Base-by-base conservation (phyloP, 2,113 vertebrate genomes). In the Toxotes chatareus region DNA sequence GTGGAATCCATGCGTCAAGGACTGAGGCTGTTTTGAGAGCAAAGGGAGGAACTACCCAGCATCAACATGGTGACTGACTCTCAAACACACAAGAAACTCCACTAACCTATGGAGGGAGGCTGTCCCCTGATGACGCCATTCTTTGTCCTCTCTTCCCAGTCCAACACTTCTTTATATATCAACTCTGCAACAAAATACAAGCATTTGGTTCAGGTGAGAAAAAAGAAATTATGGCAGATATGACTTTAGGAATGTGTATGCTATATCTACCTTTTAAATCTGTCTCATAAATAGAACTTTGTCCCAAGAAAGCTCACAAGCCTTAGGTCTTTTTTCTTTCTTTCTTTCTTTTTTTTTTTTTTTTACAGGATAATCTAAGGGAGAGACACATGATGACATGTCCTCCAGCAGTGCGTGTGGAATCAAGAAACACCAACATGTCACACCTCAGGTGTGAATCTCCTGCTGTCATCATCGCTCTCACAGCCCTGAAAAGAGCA, bases 101-200 rank as follows among this genome's bases (percentile, higher is more conserved):
- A 97, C 97, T 94, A 96, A 99, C 98, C 98, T 97, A 99, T 96
- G 95, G 98, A 96, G 31, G 97, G 95, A 9, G 98, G 96, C 27
- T 98, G 98, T 88, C 97, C 98, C 1, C 97, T 95, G 93, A 99
- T 96, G 87, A 99, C 97, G 21, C 98, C 97, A 0, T 99, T 99
- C 95, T 98, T 98, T 73, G 97, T 98, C 93, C 97, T 96, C 75
- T 99, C 98, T 76, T 99, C 98, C 95, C 97, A 97, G 87, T 99
- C 98, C 93, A 97, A 95, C 79, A 99, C 98, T 93, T 99, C 98
- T 89, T 98, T 99, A 93, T 99, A 99, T 95, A 99, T 99, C 90
- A 99, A 93, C 86, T 99, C 98, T 99, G 95, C 71, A 95, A 95
- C 2, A 84, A 27, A 74, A 21, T 0, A 27, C 14, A 55, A 42